These are phyloP conservation scores for Platyura marginata DNA, from an alignment of 1,140 invertebrate genomes.

Conservation along the genomic window DNA sequence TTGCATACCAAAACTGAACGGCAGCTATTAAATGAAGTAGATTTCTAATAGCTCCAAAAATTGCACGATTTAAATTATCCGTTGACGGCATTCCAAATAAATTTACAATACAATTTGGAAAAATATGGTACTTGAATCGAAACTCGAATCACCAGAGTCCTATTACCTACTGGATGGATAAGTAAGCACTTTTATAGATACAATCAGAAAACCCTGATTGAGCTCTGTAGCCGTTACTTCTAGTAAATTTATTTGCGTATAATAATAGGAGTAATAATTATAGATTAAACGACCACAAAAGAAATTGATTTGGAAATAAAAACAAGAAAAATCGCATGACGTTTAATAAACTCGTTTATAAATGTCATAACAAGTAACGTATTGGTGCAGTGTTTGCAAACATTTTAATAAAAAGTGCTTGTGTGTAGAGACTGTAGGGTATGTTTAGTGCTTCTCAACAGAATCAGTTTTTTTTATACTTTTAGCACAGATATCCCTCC, in stretches of 20 bases:
- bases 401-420: too few species aligned
- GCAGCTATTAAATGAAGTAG: constrained; percentile 43
- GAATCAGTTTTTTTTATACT: too few species aligned
- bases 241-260: neutral
- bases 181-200: constrained; percentile 15
- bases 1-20: constrained; percentile 46
- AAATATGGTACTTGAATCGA: neutral
- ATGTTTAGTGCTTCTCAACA: too few species aligned
- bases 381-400: too few species aligned
- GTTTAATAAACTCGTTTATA: neutral
- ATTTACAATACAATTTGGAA: neutral
- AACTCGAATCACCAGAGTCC: too few species aligned
- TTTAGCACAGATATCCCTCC: too few species aligned
- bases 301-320: neutral
- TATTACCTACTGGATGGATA: constrained; percentile 1
- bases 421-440: too few species aligned
- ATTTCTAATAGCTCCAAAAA: constrained; percentile 24
- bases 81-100: constrained; percentile 3
- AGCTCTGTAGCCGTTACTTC: constrained; percentile 7
- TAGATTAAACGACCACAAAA: too few species aligned
- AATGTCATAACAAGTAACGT: neutral
- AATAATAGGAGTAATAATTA: too few species aligned
- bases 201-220: constrained; percentile 9
- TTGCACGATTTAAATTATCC: constrained; percentile 18
- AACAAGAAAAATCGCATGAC: neutral